Evolutionary conservation across 2,113 vertebrate genomes (phyloP).

Genomic region (Malurus elegans): DNA sequence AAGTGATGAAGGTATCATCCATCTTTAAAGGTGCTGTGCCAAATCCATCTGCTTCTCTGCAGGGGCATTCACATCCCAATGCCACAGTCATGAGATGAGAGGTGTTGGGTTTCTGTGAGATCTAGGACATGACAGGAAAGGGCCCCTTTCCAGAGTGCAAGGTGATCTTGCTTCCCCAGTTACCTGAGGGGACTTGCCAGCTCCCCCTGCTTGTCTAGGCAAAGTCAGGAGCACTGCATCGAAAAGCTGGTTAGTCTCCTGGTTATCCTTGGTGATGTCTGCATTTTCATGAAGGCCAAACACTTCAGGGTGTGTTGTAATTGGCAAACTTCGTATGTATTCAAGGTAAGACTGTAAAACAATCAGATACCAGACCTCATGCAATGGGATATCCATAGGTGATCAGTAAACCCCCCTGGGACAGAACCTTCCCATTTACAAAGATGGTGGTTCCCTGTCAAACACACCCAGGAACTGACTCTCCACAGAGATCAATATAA

Average conservation of each 20-base stretch:
- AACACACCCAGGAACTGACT: neutral
- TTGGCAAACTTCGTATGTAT: slow-evolving; percentile 83
- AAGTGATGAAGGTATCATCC: neutral
- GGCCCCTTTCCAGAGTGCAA: neutral
- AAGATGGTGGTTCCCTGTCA: neutral
- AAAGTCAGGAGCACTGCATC: slow-evolving; percentile 87
- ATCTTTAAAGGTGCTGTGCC: neutral
- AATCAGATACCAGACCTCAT: neutral
- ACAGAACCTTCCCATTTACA: neutral
- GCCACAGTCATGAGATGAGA: neutral
- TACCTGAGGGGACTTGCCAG: slow-evolving; percentile 89
- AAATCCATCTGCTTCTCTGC: neutral
- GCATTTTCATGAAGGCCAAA: slow-evolving; percentile 93
- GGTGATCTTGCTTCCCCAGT: neutral
- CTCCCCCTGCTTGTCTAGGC: slow-evolving; percentile 82
- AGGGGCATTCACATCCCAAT: neutral
- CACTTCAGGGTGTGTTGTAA: slow-evolving; percentile 84
- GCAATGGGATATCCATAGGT: neutral
- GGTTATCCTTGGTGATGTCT: slow-evolving; percentile 93
- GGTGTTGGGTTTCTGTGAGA: neutral
- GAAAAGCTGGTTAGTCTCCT: slow-evolving; percentile 91
- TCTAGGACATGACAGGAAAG: neutral
- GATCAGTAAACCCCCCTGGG: neutral
- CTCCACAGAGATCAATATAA: neutral
- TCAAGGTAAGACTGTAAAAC: slow-evolving; percentile 81